Evolutionary conservation across 2,888 invertebrate species (phyloP), one percentile per base, ranked within the genome.

Genomic region (Philhelius pedissequus): DNA sequence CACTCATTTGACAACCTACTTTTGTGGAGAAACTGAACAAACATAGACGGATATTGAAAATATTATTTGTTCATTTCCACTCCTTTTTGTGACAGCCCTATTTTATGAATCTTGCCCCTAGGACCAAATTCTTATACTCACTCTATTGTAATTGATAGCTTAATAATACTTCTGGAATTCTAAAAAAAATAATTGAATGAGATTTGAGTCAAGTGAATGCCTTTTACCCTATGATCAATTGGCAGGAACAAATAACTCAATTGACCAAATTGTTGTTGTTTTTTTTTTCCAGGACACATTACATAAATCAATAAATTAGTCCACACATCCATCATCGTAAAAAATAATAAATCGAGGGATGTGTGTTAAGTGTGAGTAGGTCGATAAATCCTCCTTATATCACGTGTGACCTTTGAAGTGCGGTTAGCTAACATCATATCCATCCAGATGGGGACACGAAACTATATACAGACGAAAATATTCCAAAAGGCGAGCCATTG

Each of bases 341-440:
- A n/a, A 43, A 30, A 48, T 18, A 27, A 32, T 35, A 30, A 25
- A 60, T 30, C 18, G 15, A 9, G 25, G 50, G 13, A 48, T 68
- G 58, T 64, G 38, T 56, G 62, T 32, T 45, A 64, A 64, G 38
- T 50, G 32, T 45, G 54, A 45, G 18, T 50, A 52, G 64, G 20
- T 77, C 71, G 52, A 82, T 77, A 38, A 52, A 76, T 81, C 56
- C 56, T 62, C 48, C 45, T 62, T 70, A 54, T 73, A 68, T 68
- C 82, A 82, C 54, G 64, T 77, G 64, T 62, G 81, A 82, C 77
- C 71, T 77, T 77, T 82, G 45, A 45, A 52, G 71, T 68, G 70
- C 18, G 15, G 56, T 9, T 43, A 45, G 13, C 13, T 27, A 11
- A n/a, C n/a, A n/a, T n/a, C n/a, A n/a, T 7, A n/a, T 4, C 0